These are phyloP conservation scores for Lepilemur septentrionalis DNA, from an alignment of 2,797 vertebrate genomes.

Conservation along the genomic window DNA sequence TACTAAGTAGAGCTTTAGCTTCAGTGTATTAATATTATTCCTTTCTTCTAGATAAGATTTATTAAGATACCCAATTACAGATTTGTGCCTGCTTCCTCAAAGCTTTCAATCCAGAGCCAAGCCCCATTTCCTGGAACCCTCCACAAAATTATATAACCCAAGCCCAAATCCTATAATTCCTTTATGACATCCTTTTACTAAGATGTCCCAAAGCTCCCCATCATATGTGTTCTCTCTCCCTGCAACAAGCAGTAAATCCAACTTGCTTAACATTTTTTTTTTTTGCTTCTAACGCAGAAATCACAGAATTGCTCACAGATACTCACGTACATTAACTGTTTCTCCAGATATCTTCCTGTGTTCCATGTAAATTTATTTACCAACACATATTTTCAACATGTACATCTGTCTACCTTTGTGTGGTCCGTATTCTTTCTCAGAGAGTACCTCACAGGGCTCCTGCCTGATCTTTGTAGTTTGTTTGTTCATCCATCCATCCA, in stretches of 20 bases:
- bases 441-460: conserved; percentile 82
- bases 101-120: background rate
- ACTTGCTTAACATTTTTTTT: background rate
- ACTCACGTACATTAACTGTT: background rate
- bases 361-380: conserved; percentile 75
- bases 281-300: conserved; percentile 80
- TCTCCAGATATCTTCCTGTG: conserved; percentile 60
- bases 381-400: conserved; percentile 56
- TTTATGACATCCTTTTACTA: background rate
- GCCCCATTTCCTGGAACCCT: background rate
- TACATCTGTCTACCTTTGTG: conserved; percentile 62
- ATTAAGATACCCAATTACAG: background rate
- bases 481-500: conserved; percentile 14
- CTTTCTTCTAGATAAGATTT: background rate
- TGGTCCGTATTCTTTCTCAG: conserved; percentile 78
- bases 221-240: fast-evolving
- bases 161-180: background rate
- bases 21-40: background rate
- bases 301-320: conserved; percentile 40
- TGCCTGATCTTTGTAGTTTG: conserved; percentile 78
- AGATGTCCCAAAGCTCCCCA: background rate
- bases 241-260: background rate
- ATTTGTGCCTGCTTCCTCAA: background rate
- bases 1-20: background rate
- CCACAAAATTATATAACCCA: background rate